A percentile compares a stretch with the other conserved stretches of the same genome.
These are phyloP conservation scores for Rhagonycha fulva DNA, from an alignment of 2,888 invertebrate genomes.

Conservation along the genomic window DNA sequence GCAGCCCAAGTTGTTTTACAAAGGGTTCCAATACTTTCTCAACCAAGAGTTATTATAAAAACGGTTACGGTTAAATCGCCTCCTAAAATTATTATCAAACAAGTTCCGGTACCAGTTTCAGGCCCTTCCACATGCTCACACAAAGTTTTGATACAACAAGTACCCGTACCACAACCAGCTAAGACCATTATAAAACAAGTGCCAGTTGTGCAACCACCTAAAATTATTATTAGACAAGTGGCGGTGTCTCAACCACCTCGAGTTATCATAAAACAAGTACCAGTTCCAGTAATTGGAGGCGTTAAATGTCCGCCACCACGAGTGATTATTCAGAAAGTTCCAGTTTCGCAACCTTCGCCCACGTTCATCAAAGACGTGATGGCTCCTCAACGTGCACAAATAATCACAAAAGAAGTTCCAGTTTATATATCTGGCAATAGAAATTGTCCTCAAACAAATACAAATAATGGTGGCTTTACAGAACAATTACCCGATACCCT, in stretches of 20 bases:
- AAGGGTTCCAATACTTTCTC: constrained; percentile 10
- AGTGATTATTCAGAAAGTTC: constrained; percentile 11
- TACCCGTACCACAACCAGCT: constrained; percentile 8
- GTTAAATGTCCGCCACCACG: neutral
- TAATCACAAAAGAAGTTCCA: constrained; percentile 6
- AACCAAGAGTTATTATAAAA: constrained; percentile 9
- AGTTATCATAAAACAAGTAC: neutral
- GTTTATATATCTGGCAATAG: neutral
- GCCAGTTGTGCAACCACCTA: neutral
- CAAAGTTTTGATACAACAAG: constrained; percentile 1
- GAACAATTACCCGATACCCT: neutral
- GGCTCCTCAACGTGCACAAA: neutral
- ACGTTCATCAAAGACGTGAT: constrained; percentile 15
- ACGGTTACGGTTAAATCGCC: constrained; percentile 10
- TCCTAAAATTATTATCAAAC: constrained; percentile 7
- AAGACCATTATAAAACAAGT: neutral
- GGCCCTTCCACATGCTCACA: neutral
- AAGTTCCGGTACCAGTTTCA: neutral
- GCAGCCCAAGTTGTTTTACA: constrained; percentile 1
- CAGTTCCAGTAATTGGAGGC: neutral
- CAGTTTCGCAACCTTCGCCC: constrained; percentile 8
- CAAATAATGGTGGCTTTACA: neutral
- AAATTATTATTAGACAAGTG: constrained; percentile 1
- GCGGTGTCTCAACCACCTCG: neutral
- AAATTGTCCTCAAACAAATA: neutral